Evolutionary conservation across 2,797 vertebrate genomes (phyloP).

Genomic region (Chrosomus eos): DNA sequence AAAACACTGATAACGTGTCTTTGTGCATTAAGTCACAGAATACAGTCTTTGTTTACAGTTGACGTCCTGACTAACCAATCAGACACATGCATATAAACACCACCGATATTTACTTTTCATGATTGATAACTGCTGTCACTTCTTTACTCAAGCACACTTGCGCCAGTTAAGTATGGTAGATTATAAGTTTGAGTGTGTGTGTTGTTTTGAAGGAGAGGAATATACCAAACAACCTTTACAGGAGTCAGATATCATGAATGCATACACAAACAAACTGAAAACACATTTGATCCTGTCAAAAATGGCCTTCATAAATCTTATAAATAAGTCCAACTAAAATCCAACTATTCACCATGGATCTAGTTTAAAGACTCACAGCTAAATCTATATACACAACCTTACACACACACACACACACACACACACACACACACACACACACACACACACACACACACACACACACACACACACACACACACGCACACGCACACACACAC

Average conservation of each 20-base stretch:
- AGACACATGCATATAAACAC: background rate
- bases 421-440: slow-evolving; percentile 60
- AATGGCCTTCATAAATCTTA: background rate
- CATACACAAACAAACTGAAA: slow-evolving; percentile 20
- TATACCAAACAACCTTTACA: slow-evolving; percentile 8
- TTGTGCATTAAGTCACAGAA: slow-evolving; percentile 16
- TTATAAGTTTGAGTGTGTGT: slow-evolving; percentile 6
- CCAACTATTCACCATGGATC: slow-evolving; percentile 41
- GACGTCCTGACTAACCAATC: background rate
- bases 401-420: slow-evolving; percentile 44
- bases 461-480: slow-evolving; percentile 44
- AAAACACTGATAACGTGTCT: slow-evolving; percentile 17
- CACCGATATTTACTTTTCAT: background rate
- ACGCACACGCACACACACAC: slow-evolving; percentile 49
- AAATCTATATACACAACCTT: slow-evolving; percentile 25
- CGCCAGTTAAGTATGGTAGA: background rate
- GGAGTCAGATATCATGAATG: background rate
- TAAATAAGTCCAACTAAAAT: slow-evolving; percentile 29
- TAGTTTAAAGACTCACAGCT: slow-evolving; percentile 32
- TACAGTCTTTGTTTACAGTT: slow-evolving; percentile 13
- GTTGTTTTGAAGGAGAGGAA: slow-evolving; percentile 30
- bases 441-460: slow-evolving; percentile 53
- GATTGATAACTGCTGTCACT: background rate
- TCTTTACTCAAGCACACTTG: background rate
- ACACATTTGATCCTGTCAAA: background rate